Evolutionary conservation across 2,888 invertebrate genomes (phyloP).

Genomic region (Drosophila melanosoma): DNA sequence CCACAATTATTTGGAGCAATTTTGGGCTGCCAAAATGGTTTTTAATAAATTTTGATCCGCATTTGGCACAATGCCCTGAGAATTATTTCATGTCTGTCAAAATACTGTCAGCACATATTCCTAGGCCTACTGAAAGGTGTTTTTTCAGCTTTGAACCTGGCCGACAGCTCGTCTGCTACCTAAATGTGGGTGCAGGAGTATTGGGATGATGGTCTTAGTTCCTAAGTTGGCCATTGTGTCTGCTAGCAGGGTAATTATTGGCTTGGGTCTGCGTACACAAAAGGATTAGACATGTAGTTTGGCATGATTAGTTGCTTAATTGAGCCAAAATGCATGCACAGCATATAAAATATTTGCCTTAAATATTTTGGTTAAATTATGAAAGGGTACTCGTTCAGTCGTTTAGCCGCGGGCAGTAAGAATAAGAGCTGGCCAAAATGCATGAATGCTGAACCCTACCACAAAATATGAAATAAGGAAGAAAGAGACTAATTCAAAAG

Average conservation of each 20-base stretch:
- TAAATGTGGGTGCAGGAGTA: constrained; percentile 42
- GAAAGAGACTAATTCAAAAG: neutral
- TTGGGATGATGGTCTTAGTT: constrained; percentile 28
- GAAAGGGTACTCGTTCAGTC: constrained; percentile 64
- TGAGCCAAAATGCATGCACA: constrained; percentile 76
- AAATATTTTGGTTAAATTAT: constrained; percentile 78
- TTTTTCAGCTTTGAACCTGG: constrained; percentile 59
- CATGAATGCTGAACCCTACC: constrained; percentile 20
- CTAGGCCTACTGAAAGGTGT: constrained; percentile 30
- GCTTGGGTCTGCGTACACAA: constrained; percentile 44
- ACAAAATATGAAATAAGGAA: constrained; percentile 1
- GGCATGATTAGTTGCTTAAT: constrained; percentile 79
- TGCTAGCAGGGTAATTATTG: constrained; percentile 45
- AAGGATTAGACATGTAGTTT: constrained; percentile 74
- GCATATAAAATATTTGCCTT: constrained; percentile 76
- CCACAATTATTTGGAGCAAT: constrained; percentile 8
- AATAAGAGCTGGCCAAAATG: constrained; percentile 22
- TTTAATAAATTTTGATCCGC: constrained; percentile 18
- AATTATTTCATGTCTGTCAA: constrained; percentile 48
- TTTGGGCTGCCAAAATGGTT: constrained; percentile 56
- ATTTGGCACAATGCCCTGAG: constrained; percentile 6
- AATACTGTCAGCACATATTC: constrained; percentile 65
- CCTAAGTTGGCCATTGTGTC: constrained; percentile 41
- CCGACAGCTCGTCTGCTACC: constrained; percentile 62
- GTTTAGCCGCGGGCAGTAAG: constrained; percentile 19